Conservation (phyloP, 2,797 vertebrate genomes). For the Scolopax bukidnonensis region DNA sequence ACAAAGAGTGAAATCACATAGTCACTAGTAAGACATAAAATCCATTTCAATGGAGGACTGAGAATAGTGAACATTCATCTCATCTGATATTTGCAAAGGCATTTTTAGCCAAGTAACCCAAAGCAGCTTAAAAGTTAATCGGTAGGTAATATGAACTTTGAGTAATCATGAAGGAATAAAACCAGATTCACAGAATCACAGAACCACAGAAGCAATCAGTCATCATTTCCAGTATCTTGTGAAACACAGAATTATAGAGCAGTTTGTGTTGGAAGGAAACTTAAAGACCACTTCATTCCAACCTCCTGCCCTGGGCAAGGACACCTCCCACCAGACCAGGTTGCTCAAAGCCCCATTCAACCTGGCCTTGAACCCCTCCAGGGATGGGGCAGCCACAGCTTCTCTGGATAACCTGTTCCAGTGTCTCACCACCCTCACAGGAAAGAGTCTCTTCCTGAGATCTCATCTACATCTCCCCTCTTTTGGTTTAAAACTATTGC, state of each 20-base stretch:
- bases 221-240: neutral
- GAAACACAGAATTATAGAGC: neutral
- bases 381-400: neutral
- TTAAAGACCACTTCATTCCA: neutral
- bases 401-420: neutral
- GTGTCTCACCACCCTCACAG: neutral
- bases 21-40: neutral
- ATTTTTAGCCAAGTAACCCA: neutral
- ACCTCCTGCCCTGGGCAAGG: neutral
- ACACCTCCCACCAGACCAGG: neutral
- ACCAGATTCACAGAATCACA: neutral
- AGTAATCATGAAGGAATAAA: neutral
- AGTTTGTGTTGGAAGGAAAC: neutral
- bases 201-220: neutral
- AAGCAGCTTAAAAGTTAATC: constrained; percentile 21
- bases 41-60: neutral
- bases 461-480: neutral
- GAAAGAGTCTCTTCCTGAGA: neutral
- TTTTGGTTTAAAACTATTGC: neutral
- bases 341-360: neutral
- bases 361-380: neutral
- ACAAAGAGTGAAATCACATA: neutral
- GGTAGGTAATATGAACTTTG: neutral
- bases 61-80: neutral
- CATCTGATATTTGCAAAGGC: neutral